These are phyloP conservation scores for Rosalia funebris DNA, from an alignment of 2,888 invertebrate species.

Conservation along the genomic window DNA sequence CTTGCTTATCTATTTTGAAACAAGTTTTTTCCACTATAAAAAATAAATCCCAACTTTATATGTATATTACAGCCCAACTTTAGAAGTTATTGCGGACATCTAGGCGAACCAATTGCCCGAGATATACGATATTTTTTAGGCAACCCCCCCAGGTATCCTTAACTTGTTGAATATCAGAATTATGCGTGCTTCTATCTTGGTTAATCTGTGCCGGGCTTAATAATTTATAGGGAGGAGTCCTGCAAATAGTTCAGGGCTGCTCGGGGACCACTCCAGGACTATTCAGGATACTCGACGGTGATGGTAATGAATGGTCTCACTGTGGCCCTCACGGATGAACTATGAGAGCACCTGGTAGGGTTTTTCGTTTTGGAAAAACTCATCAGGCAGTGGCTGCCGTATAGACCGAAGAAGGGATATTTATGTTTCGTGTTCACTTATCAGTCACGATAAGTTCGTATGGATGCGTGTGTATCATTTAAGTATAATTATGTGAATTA, in stretches of 20 bases:
- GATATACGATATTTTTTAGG: conserved; percentile 27
- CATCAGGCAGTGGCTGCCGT: background rate
- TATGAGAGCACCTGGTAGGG: conserved; percentile 22
- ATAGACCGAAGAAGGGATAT: conserved; percentile 1
- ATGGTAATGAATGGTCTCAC: conserved; percentile 35
- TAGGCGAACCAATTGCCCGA: background rate
- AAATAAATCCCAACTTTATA: too few relatives aligned
- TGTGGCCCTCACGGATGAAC: conserved; percentile 34
- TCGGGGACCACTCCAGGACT: conserved; percentile 29
- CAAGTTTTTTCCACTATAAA: too few relatives aligned
- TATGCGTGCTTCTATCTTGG: conserved; percentile 27
- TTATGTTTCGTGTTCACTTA: background rate
- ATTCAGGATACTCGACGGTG: conserved; percentile 33
- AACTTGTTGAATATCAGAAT: conserved; percentile 33
- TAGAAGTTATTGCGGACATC: too few relatives aligned
- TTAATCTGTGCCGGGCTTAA: conserved; percentile 28
- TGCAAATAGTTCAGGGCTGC: conserved; percentile 29
- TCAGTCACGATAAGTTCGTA: too few relatives aligned
- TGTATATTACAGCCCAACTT: too few relatives aligned
- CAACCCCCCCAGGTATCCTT: conserved; percentile 28
- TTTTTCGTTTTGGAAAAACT: conserved; percentile 12
- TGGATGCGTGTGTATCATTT: too few relatives aligned
- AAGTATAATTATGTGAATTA: too few relatives aligned
- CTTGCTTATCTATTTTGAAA: too few relatives aligned
- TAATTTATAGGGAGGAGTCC: conserved; percentile 31